phyloP scores from a whole-genome alignment of 2,797 vertebrate species.

The Gadopsis bispinosus region DNA sequence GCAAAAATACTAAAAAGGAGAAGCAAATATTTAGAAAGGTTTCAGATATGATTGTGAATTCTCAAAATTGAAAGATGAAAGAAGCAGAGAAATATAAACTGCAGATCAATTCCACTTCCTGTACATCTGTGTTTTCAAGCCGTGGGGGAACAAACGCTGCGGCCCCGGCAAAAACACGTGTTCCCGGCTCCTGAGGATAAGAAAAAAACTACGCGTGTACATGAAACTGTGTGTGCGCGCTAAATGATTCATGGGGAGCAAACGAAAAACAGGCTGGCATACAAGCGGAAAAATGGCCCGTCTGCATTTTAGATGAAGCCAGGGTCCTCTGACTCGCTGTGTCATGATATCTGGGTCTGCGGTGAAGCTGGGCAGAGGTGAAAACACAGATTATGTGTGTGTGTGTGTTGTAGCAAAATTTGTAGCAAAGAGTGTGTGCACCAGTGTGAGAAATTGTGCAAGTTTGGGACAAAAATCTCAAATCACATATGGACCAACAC shows the following conservation, averaged over 20 bases:
- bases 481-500: neutral
- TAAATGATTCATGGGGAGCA: slow-evolving; percentile 83
- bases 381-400: neutral
- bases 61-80: slow-evolving; percentile 41
- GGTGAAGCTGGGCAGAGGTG: slow-evolving; percentile 37
- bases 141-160: slow-evolving; percentile 59
- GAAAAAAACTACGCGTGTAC: slow-evolving; percentile 52
- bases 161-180: slow-evolving; percentile 62
- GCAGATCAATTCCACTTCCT: slow-evolving; percentile 46
- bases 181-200: slow-evolving; percentile 60
- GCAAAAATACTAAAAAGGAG: neutral
- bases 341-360: slow-evolving; percentile 71
- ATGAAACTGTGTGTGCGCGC: slow-evolving; percentile 66
- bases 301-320: slow-evolving; percentile 80
- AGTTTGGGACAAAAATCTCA: slow-evolving; percentile 5
- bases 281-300: slow-evolving; percentile 75
- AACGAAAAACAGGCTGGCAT: slow-evolving; percentile 71
- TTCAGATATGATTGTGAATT: slow-evolving; percentile 26
- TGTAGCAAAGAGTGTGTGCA: neutral
- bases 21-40: neutral
- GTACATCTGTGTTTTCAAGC: slow-evolving; percentile 50
- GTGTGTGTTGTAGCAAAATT: neutral
- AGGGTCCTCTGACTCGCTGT: slow-evolving; percentile 57
- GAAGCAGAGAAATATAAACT: slow-evolving; percentile 12
- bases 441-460: neutral